A percentile compares a stretch with the other conserved stretches of the same genome.
Evolutionary conservation across 2,113 vertebrate species (phyloP).

Genomic region (Lycocorax pyrrhopterus): DNA sequence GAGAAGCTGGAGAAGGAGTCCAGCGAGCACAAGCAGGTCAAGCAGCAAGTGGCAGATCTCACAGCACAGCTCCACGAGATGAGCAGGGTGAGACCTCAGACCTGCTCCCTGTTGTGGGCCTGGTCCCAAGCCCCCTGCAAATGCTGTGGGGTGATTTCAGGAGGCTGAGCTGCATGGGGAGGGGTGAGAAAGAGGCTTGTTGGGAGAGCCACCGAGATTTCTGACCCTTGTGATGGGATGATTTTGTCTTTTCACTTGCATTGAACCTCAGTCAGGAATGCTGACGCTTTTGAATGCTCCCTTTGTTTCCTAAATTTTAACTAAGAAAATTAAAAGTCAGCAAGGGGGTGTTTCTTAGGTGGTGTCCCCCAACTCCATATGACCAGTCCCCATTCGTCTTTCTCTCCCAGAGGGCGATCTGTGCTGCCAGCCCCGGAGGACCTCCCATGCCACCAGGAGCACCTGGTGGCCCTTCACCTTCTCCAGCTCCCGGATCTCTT

Average conservation of each 20-base stretch:
- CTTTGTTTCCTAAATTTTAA: background rate
- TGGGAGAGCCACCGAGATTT: background rate
- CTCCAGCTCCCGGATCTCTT: constrained; percentile 65
- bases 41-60: constrained; percentile 93
- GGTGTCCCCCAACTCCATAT: background rate
- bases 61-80: constrained; percentile 86
- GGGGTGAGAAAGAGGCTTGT: background rate
- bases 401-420: constrained; percentile 78
- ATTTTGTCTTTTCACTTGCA: background rate
- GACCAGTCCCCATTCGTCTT: background rate
- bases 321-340: background rate
- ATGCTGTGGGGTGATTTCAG: background rate
- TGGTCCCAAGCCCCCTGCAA: background rate
- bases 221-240: background rate
- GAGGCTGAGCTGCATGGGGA: background rate
- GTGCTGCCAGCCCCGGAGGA: constrained; percentile 78
- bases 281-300: background rate
- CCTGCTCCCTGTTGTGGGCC: background rate
- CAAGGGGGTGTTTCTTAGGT: background rate
- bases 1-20: constrained; percentile 97
- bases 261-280: background rate
- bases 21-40: constrained; percentile 90
- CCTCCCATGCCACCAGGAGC: constrained; percentile 74
- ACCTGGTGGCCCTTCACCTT: constrained; percentile 79
- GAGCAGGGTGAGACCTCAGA: constrained; percentile 76